Conservation (phyloP, 2,113 vertebrate genomes). For the Crocuta crocuta region DNA sequence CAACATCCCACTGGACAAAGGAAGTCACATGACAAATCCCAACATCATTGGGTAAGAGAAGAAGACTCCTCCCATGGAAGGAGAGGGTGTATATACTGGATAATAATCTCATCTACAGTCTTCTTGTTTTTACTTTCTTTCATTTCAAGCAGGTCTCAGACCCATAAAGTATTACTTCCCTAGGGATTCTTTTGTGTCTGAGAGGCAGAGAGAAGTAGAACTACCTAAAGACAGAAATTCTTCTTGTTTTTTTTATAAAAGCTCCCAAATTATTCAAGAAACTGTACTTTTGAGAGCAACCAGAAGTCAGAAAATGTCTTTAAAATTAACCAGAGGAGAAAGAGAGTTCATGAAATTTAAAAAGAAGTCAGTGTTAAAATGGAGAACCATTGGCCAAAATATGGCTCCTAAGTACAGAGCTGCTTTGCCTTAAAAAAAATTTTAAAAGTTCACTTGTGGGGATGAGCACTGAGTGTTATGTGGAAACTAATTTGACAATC, state of each 20-base stretch:
- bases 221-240: neutral
- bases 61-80: neutral
- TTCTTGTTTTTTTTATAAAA: neutral
- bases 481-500: too few species aligned
- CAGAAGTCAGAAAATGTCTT: neutral
- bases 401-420: neutral
- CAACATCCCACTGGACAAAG: neutral
- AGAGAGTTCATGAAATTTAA: neutral
- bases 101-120: neutral
- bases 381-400: neutral
- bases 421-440: neutral
- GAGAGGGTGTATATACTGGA: neutral
- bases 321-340: neutral
- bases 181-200: neutral
- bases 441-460: neutral
- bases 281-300: neutral
- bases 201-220: neutral
- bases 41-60: neutral
- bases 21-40: neutral
- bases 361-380: neutral
- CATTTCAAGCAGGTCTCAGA: neutral
- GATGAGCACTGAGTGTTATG: too few species aligned
- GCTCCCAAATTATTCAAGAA: neutral
- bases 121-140: neutral
- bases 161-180: neutral